A percentile compares a stretch with the other conserved stretches of the same genome.
Conservation (phyloP, 2,797 vertebrate genomes). For the Falco naumanni region DNA sequence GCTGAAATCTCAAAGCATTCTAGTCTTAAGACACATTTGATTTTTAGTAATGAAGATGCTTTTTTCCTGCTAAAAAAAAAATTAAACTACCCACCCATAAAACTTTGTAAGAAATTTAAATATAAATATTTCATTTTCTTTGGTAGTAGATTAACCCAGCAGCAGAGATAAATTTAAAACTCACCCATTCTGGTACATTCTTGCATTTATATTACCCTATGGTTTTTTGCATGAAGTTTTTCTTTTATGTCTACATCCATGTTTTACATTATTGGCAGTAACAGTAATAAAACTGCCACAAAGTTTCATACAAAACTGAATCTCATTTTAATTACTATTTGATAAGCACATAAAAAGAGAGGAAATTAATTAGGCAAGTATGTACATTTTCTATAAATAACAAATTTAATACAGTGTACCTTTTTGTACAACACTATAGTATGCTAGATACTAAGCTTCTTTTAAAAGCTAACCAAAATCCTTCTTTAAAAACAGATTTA, state of each 20-base stretch:
- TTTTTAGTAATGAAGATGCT: conserved; percentile 26
- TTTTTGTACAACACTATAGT: neutral
- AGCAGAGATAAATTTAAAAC: conserved; percentile 33
- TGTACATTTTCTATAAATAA: neutral
- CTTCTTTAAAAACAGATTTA: neutral
- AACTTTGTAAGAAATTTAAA: conserved; percentile 70
- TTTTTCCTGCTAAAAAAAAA: conserved; percentile 43
- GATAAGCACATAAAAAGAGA: conserved; percentile 1
- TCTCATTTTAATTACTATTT: conserved; percentile 24
- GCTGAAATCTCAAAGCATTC: neutral
- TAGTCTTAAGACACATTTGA: neutral
- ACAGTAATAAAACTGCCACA: conserved; percentile 56
- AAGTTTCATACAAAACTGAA: conserved; percentile 54
- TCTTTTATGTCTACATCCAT: conserved; percentile 58
- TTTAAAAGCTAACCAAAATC: neutral
- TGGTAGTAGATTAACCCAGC: conserved; percentile 48
- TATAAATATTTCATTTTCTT: conserved; percentile 58
- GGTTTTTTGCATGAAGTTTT: conserved; percentile 58
- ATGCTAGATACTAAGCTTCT: neutral
- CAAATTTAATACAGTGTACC: neutral
- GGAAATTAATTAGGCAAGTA: neutral
- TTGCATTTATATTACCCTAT: conserved; percentile 31
- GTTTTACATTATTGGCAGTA: conserved; percentile 56
- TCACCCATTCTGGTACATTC: conserved; percentile 23
- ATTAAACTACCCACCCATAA: conserved; percentile 19